A percentile compares a stretch with the other conserved stretches of the same genome.
phyloP scores from a whole-genome alignment of 2,888 invertebrate genomes.

The Cerastis leucographa region DNA sequence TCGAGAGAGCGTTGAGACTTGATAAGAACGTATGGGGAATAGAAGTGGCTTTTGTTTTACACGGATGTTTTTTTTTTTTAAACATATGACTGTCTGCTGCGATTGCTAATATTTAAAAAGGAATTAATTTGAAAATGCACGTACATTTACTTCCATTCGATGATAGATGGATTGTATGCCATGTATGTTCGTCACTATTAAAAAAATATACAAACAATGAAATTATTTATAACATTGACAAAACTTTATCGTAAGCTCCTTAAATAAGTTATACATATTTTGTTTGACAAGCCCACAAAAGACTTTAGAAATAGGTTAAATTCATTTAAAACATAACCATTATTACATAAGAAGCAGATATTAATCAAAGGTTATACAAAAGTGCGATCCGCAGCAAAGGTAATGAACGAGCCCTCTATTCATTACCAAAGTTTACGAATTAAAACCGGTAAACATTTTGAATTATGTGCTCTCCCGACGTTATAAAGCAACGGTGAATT shows the following conservation, averaged over 20 bases:
- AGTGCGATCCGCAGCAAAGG: slow-evolving; percentile 48
- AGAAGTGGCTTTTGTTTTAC: slow-evolving; percentile 42
- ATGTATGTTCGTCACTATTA: no score
- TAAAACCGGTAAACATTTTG: slow-evolving; percentile 69
- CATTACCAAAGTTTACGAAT: slow-evolving; percentile 68
- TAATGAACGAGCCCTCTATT: slow-evolving; percentile 64
- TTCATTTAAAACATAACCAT: slow-evolving; percentile 12
- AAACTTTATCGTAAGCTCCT: background rate
- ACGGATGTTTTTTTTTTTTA: background rate
- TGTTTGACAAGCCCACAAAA: background rate
- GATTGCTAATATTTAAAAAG: background rate
- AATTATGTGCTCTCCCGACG: slow-evolving; percentile 58
- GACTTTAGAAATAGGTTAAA: background rate
- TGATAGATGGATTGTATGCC: background rate
- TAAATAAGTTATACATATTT: background rate
- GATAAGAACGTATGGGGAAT: slow-evolving; percentile 23
- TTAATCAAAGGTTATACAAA: slow-evolving; percentile 49
- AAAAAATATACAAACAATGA: background rate
- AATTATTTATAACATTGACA: background rate
- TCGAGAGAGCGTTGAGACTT: slow-evolving; percentile 40
- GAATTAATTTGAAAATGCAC: background rate
- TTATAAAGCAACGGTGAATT: slow-evolving; percentile 51
- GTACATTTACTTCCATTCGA: background rate
- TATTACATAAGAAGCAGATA: slow-evolving; percentile 24
- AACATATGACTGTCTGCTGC: background rate